A percentile compares a stretch with the other conserved stretches of the same genome.
phyloP scores from a whole-genome alignment of 2,113 vertebrate species.

The Lepidothrix coronata region DNA sequence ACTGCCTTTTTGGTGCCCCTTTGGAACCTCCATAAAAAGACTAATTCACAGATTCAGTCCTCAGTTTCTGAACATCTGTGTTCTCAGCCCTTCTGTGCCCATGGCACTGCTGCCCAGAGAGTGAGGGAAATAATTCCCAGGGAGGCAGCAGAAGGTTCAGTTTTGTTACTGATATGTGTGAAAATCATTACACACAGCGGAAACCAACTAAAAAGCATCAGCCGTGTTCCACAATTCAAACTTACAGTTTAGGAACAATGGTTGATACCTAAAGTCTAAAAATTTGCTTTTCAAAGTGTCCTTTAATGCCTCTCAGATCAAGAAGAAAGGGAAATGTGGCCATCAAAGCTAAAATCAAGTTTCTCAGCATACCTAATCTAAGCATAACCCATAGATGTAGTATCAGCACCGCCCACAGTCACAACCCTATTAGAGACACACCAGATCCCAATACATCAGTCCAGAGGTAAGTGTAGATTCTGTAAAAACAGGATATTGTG shows the following conservation, averaged over 20 bases:
- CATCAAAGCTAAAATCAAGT: background rate
- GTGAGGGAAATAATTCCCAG: background rate
- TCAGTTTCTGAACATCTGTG: background rate
- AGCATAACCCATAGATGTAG: rapidly evolving
- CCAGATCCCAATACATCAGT: background rate
- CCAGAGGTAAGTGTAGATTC: background rate
- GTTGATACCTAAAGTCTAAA: background rate
- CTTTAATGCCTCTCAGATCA: background rate
- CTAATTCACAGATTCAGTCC: background rate
- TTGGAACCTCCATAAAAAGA: background rate
- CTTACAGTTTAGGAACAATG: background rate
- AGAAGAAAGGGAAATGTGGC: background rate
- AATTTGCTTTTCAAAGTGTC: background rate
- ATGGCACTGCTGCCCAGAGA: background rate
- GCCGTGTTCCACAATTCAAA: background rate
- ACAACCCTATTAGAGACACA: background rate
- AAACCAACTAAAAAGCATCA: background rate
- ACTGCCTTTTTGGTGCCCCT: background rate
- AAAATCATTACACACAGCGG: background rate
- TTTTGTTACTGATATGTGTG: background rate
- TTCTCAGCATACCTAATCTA: background rate
- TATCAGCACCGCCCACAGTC: background rate
- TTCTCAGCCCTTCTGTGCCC: background rate
- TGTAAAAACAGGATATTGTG: background rate
- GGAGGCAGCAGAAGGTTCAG: background rate